Conservation (phyloP, 2,797 vertebrate genomes). For the Sebastes paucispinis region DNA sequence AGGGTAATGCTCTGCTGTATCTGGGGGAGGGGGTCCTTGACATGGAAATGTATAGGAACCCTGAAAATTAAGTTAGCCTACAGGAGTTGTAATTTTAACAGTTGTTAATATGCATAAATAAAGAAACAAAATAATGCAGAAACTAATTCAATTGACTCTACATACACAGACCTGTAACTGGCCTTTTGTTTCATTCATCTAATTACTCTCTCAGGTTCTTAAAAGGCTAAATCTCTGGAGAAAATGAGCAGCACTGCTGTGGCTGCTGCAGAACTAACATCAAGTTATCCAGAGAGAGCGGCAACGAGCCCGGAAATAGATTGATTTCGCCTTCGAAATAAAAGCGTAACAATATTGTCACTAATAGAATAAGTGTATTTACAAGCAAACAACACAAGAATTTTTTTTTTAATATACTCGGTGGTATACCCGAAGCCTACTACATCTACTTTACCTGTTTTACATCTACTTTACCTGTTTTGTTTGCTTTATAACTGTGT, state of each 20-base stretch:
- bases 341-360: background rate
- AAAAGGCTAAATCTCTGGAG: background rate
- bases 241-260: background rate
- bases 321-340: slow-evolving; percentile 20
- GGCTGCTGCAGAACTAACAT: background rate
- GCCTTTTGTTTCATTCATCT: background rate
- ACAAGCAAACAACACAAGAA: background rate
- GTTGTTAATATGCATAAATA: background rate
- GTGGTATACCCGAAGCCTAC: accelerated
- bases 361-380: background rate
- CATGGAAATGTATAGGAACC: background rate
- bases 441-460: too few species aligned
- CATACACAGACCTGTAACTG: background rate
- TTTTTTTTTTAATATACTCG: background rate
- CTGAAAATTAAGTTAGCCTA: background rate
- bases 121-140: background rate
- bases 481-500: too few species aligned
- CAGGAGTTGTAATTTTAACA: background rate
- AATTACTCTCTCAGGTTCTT: background rate
- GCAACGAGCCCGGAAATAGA: slow-evolving; percentile 24
- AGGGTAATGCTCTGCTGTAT: background rate
- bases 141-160: background rate
- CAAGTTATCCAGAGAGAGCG: background rate
- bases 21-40: background rate
- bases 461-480: too few species aligned